Evolutionary conservation across 1,140 invertebrate genomes (phyloP), one percentile per base, ranked within the genome.

Genomic region (Bombus soroeensis): DNA sequence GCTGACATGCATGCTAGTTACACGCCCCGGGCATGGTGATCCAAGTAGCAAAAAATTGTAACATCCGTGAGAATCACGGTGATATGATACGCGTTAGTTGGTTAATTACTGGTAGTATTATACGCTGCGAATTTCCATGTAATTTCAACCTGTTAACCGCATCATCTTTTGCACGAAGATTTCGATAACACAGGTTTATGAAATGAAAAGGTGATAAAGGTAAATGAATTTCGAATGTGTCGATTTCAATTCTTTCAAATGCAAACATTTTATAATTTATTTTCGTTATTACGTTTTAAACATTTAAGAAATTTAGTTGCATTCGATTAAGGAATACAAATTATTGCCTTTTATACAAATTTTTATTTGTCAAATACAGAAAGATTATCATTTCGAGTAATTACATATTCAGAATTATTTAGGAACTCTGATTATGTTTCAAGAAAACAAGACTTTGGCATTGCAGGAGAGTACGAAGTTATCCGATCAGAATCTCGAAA

Each of bases 1-100:
- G 41, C 32, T 80, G 32, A 70, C 64, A 43, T 34, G 39, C 37
- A 18, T 32, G 28, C n/a, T 66, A 12, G 57, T 25, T 41, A 10
- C 39, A n/a, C 2, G 77, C 77, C 43, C 8, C 22, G 22, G 64
- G 77, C 75, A 6, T 2, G 18, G 5, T 32, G 41, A 34, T 28
- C 64, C 64, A 66, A 34, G 41, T 80, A 64, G 77, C 32, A 80
- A 79, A 77, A 25, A 43, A 77, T 77, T 32, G 43, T 34, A 32
- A 66, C 64, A 34, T 34, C 64, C 32, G 32, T 32, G 15, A 32
- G 62, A 32, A 68, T 68, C 66, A 34, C 34, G 18, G 18, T 39
- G 32, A 34, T 5, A 12, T 37, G 37, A 41, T 72, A 72, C 28
- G 6, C 28, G 22, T 72, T 28, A 39, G 28, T 41, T n/a, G 41